Conservation (phyloP, 1,140 invertebrate species). For the Sminthurinus signatus region DNA sequence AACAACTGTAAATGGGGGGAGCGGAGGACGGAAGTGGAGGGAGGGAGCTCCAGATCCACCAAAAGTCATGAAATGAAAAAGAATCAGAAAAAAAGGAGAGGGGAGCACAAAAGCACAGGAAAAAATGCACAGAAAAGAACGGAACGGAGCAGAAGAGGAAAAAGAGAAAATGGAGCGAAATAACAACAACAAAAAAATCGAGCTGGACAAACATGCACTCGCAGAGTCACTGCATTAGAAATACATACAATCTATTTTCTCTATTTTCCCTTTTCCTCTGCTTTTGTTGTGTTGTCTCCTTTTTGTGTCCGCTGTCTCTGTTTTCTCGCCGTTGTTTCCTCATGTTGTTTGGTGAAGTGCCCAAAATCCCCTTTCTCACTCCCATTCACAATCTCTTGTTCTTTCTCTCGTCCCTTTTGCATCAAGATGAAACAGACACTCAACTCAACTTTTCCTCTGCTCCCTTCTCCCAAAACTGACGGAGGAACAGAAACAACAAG, state of each 20-base stretch:
- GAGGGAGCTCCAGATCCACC: not conserved
- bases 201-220: constrained; percentile 3
- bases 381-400: not conserved
- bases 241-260: not conserved
- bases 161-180: not conserved
- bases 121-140: not conserved
- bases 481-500: too few species aligned
- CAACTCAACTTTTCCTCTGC: not conserved
- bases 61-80: constrained; percentile 5
- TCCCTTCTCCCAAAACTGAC: not conserved
- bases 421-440: constrained; percentile 6
- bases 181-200: not conserved
- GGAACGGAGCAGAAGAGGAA: not conserved
- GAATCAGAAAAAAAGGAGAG: not conserved
- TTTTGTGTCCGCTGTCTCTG: not conserved
- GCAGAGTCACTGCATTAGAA: not conserved
- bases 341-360: too few species aligned
- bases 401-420: not conserved
- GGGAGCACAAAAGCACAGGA: not conserved
- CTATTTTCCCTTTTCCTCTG: too few species aligned
- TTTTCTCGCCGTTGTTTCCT: too few species aligned
- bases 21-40: constrained; percentile 9
- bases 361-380: not conserved
- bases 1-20: constrained; percentile 7
- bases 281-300: too few species aligned